Evolutionary conservation across 2,113 vertebrate species (phyloP).

Genomic region (Hyperopisus bebe): DNA sequence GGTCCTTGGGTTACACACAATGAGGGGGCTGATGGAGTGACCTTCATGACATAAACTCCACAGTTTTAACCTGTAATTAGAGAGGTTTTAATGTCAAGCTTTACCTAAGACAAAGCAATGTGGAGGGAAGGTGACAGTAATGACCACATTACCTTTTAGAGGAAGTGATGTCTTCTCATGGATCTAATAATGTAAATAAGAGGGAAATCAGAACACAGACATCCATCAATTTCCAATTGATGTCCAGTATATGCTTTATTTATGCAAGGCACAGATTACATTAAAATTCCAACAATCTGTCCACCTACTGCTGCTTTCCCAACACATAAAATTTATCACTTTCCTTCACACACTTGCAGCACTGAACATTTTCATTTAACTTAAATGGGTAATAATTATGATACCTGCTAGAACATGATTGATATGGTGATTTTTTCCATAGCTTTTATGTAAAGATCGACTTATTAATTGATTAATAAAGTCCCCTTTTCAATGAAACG

Average conservation of each 20-base stretch:
- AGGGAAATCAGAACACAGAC: neutral
- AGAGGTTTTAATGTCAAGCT: neutral
- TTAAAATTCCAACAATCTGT: neutral
- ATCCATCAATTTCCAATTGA: neutral
- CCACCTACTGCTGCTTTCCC: neutral
- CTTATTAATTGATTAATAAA: neutral
- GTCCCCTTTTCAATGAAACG: neutral
- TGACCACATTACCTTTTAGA: neutral
- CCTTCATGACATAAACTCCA: neutral
- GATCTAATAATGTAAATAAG: neutral
- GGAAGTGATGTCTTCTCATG: neutral
- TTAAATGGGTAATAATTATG: neutral
- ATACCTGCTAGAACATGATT: neutral
- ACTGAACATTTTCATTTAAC: neutral
- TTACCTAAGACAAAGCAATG: neutral
- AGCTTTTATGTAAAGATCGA: neutral
- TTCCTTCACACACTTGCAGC: neutral
- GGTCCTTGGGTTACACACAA: neutral
- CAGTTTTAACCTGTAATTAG: neutral
- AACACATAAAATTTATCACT: neutral
- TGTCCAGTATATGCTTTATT: neutral
- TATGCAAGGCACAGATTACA: neutral
- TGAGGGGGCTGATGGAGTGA: neutral
- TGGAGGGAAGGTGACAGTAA: neutral
- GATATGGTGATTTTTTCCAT: neutral